Conservation (phyloP, 2,113 vertebrate species). For the Cygnus atratus region DNA sequence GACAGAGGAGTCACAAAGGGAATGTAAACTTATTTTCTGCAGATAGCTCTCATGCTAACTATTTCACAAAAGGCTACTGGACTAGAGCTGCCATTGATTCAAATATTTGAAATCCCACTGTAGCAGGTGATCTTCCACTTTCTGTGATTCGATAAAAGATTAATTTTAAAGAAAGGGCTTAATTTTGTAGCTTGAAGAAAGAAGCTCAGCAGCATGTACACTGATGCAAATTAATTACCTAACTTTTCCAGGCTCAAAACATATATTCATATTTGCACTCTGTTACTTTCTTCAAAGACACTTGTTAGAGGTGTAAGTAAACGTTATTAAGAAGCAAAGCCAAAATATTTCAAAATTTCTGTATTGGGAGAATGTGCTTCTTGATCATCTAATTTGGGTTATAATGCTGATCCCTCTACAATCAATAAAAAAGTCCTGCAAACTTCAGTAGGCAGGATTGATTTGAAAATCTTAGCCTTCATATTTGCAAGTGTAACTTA, state of each 20-base stretch:
- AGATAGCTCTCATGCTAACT: not conserved
- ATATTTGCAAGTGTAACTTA: not conserved
- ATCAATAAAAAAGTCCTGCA: not conserved
- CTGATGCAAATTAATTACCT: not conserved
- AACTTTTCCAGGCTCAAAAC: not conserved
- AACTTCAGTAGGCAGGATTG: not conserved
- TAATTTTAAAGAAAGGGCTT: not conserved
- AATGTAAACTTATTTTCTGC: slow-evolving; percentile 37
- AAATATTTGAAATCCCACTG: not conserved
- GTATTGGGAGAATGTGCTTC: not conserved
- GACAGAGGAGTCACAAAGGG: slow-evolving; percentile 19
- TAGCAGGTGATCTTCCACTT: not conserved
- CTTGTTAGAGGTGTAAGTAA: not conserved
- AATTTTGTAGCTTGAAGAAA: not conserved
- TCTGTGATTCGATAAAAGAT: not conserved
- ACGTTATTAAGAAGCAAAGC: not conserved
- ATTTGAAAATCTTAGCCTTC: not conserved
- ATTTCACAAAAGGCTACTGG: not conserved
- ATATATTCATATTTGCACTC: not conserved
- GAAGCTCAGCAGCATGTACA: not conserved
- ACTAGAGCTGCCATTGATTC: not conserved
- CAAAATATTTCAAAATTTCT: not conserved
- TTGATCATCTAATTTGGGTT: not conserved
- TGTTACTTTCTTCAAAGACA: not conserved
- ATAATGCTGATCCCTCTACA: not conserved